phyloP scores from a whole-genome alignment of 2,888 invertebrate species.

The Crematogaster levior region DNA sequence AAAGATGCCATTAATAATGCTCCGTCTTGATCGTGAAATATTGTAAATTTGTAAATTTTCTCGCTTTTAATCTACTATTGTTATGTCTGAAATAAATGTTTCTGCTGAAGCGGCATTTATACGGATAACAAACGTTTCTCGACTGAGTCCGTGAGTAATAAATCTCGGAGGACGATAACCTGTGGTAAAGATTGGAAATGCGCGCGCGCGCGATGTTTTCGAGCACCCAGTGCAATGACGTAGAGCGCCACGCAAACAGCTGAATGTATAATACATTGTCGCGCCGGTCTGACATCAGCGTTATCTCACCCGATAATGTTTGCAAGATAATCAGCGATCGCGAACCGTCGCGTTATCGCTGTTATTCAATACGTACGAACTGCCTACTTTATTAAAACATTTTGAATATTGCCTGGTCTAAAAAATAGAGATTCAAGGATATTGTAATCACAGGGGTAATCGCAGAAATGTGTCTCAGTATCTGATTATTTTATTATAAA shows the following conservation, averaged over 20 bases:
- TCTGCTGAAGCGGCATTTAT: neutral
- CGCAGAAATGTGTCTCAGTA: neutral
- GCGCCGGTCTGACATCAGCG: neutral
- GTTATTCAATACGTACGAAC: slow-evolving; percentile 11
- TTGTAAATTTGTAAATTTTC: neutral
- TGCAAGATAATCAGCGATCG: slow-evolving; percentile 6
- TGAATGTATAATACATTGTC: slow-evolving; percentile 33
- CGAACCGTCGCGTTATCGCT: slow-evolving; percentile 17
- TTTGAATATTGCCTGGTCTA: neutral
- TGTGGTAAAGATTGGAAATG: neutral
- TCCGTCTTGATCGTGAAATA: neutral
- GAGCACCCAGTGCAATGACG: slow-evolving; percentile 23
- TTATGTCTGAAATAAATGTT: neutral
- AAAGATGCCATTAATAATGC: neutral
- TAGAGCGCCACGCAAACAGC: slow-evolving; percentile 23
- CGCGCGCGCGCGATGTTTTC: slow-evolving; percentile 13
- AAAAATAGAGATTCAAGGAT: neutral
- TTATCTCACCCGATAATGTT: slow-evolving; percentile 25
- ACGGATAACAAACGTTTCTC: neutral
- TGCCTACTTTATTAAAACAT: neutral
- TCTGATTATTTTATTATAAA: neutral
- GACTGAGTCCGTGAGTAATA: neutral
- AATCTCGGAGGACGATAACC: slow-evolving; percentile 31
- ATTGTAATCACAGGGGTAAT: neutral
- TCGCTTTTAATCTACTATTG: neutral